Evolutionary conservation across 2,888 invertebrate species (phyloP), one percentile per base, ranked within the genome.

Genomic region (Trichogramma dendrolimi): DNA sequence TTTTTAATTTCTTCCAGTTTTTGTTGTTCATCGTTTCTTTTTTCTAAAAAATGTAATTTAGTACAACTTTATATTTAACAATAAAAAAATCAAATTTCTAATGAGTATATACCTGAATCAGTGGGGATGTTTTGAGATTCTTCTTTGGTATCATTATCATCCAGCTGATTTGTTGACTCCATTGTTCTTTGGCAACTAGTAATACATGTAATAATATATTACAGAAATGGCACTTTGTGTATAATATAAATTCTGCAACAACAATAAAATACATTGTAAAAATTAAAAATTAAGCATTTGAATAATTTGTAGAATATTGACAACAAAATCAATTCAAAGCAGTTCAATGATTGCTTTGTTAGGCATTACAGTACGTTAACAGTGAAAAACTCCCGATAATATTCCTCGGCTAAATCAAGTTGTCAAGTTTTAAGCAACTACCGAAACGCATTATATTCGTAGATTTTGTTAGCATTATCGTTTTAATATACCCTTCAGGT

Each of bases 1-100:
- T 83, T 82, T 71, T 88, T 88, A 73, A 88, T 86, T 14, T 75
- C 71, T 71, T 85, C 83, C 55, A 79, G 61, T 58, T 66, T 71
- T 44, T 67, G 67, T 4, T 77, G 60, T 61, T 71, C 75, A 6
- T 67, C 55, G 43, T 67, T 67, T 11, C 71, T 52, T 61, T 72
- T 72, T 55, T 63, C 66, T 66, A 14, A 1, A 62, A 58, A 43
- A 48, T n/a, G n/a, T 54, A 11, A 54, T 27, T 54, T 42, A 14
- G 6, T 43, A 55, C 39, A 38, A 44, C 6, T 38, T 43, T 46
- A 49, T n/a, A 39, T 50, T 11, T 39, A 42, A 44, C 8, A 48
- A 4, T 2, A 8, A n/a, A 10, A 6, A 39, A 44, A 50, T 6
- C 27, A 11, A 27, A 50, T 41, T 8, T 27, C 3, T 27, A 11